A percentile compares a stretch with the other conserved stretches of the same genome.
Conservation (phyloP, 2,113 vertebrate genomes). For the Cololabis saira region DNA sequence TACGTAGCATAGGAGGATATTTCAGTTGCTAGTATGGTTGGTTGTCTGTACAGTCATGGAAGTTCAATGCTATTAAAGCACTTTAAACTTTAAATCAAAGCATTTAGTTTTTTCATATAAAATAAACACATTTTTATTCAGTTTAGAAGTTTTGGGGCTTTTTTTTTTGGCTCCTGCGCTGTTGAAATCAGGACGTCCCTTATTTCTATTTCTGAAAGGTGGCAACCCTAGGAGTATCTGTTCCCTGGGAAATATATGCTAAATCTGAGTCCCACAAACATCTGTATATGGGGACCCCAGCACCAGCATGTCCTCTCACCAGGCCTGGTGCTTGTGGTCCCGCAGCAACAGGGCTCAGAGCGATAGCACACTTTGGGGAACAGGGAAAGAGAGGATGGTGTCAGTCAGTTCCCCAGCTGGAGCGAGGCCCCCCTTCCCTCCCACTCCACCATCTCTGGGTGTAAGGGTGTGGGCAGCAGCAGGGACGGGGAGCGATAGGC, state of each 20-base stretch:
- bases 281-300: conserved; percentile 39
- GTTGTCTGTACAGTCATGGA: too few relatives aligned
- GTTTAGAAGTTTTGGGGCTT: too few relatives aligned
- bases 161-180: too few relatives aligned
- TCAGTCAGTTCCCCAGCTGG: conserved; percentile 67
- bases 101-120: too few relatives aligned
- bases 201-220: too few relatives aligned
- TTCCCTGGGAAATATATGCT: conserved; percentile 12
- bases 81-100: too few relatives aligned
- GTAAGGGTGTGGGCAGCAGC: conserved; percentile 34
- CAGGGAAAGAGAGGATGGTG: conserved; percentile 61
- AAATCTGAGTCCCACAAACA: conserved; percentile 18
- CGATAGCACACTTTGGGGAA: conserved; percentile 42
- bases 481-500: conserved; percentile 34
- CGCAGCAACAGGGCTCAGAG: conserved; percentile 54
- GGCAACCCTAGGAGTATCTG: too few relatives aligned
- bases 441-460: conserved; percentile 26
- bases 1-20: too few relatives aligned
- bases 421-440: conserved; percentile 14
- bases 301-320: conserved; percentile 34
- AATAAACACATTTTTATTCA: too few relatives aligned
- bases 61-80: too few relatives aligned
- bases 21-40: too few relatives aligned
- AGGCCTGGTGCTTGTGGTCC: conserved; percentile 38
- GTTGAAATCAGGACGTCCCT: too few relatives aligned